Evolutionary conservation across 1,140 invertebrate genomes (phyloP), one percentile per base, ranked within the genome.

Genomic region (Brachionus rotundiformis): DNA sequence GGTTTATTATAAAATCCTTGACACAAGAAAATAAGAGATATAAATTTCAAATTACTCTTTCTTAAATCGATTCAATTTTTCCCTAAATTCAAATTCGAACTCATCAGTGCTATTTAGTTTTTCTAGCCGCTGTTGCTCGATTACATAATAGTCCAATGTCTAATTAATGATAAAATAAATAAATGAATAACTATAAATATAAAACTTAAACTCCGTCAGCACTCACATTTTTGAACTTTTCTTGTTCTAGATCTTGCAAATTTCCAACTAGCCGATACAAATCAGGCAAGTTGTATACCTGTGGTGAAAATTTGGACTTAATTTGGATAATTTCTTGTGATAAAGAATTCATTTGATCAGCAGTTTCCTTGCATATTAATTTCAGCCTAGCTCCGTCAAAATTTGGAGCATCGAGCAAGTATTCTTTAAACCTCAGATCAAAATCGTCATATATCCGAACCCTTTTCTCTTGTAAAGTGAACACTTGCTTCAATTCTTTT

Each of bases 371-470:
- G n/a, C 76, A 79, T 23, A 79, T 79, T 23, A n/a, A 25, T 63
- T 59, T 11, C 3, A 79, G 47, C 41, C 27, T 79, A 11, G n/a
- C 0, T 19, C n/a, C 8, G 16, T 79, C n/a, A 39, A 79, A 79
- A 54, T 59, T 13, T 3, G 76, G 76, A 47, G 47, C 76, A 63
- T 79, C 76, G 8, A 79, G n/a, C n/a, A 79, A 79, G 23, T 59
- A 79, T 13, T 79, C 76, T 39, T 79, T 79, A 33, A 79, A 79
- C 19, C 16, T 63, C 1, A 63, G 29, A 19, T 79, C 76, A 23
- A 79, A 79, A 11, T 79, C 76, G 11, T 36, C 36, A 23, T 19
- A 79, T 19, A 79, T 19, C 3, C 29, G 29, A 6, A 79, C 76
- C 11, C 76, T 44, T 54, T 63, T 79, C 54, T 79, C 76, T 23